Evolutionary conservation across 2,888 invertebrate species (phyloP).

Genomic region (Cantharis rufa): DNA sequence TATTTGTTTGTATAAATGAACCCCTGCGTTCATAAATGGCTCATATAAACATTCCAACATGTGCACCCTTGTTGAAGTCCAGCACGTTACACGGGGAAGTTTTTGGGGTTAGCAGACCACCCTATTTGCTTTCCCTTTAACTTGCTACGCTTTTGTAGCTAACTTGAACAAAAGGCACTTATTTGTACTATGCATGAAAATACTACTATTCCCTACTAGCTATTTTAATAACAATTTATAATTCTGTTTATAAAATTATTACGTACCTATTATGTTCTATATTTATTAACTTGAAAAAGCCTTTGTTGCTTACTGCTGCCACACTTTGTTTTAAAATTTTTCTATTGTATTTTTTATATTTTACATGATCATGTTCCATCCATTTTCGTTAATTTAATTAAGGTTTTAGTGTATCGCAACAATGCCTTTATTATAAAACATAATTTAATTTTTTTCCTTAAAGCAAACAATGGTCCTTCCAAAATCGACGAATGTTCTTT

Average conservation of each 20-base stretch:
- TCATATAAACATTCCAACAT: slow-evolving; percentile 33
- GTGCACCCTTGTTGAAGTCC: slow-evolving; percentile 27
- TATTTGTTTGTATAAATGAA: slow-evolving; percentile 32
- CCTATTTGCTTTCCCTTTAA: slow-evolving; percentile 16
- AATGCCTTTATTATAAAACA: not conserved
- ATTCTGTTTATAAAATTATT: not conserved
- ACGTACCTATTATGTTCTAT: not conserved
- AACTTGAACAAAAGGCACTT: slow-evolving; percentile 11
- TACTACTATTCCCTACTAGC: not conserved
- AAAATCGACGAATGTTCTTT: not conserved
- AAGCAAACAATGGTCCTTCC: too few relatives aligned
- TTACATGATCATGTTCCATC: not conserved
- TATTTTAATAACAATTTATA: not conserved
- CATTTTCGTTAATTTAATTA: not conserved
- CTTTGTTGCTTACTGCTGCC: not conserved
- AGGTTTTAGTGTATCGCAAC: not conserved
- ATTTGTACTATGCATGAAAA: not conserved
- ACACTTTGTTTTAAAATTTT: not conserved
- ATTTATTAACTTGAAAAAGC: not conserved
- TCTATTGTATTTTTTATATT: not conserved
- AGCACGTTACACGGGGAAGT: slow-evolving; percentile 17
- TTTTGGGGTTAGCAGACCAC: slow-evolving; percentile 18
- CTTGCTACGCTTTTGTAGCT: slow-evolving; percentile 19
- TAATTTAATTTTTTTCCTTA: not conserved
- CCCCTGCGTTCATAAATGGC: slow-evolving; percentile 31